Base-by-base conservation (phyloP, 2,797 vertebrate species). In the Typhlichthys eigenmanni region DNA sequence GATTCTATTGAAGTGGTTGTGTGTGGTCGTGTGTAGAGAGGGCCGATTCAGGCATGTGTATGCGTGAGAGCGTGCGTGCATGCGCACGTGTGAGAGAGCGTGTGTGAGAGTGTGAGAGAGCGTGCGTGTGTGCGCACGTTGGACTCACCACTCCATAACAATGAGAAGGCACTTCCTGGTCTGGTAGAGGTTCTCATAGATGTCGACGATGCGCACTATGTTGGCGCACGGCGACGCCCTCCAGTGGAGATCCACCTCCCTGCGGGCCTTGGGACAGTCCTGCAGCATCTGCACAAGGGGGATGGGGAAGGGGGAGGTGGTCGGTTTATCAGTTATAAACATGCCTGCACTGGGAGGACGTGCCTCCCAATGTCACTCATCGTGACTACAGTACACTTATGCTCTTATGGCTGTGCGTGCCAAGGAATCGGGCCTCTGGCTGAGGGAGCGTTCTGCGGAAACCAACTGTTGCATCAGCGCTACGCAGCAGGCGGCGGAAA, bases 111-210 rank as follows among this genome's bases (percentile, higher is more conserved):
- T 4, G 32, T 4, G 32, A 6, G 32, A 6, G 32, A 2, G 32
- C 4, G 32, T 4, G 32, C 4, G 3, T 5, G 32, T 5, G 34
- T 34, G 34, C 1, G 19, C 19, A 19, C 19, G 19, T 3, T 19
- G 34, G 34, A 88, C 94, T 93, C 69, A 99, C 98, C 96, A 98
- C 78, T 99, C 98, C 98, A 99, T 99, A 80, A 99, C 94, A 16
- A 99, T 99, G 66, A 99, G 95, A 64, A 99, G 92, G 82, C 96
- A 98, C 68, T 98, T 98, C 69, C 88, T 91, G 9, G 89, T 83
- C 56, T 97, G 96, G 64, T 98, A 98, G 11, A 99, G 95, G 81
- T 99, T 99, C 84, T 99, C 98, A 1, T 95, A 99, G 74, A 99
- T 96, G 0, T 99, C 98, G 76, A 97, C 87, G 64, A 99, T 98